phyloP scores from a whole-genome alignment of 1,140 invertebrate species.

The Heliothis subflexa region DNA sequence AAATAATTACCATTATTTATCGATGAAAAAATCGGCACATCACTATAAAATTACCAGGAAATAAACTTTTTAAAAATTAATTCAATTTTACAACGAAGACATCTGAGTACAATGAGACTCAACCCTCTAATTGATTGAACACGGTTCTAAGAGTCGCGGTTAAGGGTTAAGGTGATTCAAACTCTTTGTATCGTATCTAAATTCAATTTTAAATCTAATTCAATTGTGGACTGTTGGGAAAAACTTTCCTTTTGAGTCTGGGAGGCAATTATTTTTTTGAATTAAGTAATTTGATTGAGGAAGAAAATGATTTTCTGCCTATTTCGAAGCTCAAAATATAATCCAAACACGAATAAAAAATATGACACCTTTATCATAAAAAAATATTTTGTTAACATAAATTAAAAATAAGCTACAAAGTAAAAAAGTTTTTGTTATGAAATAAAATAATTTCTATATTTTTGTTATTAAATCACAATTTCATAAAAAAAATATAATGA shows the following conservation, averaged over 20 bases:
- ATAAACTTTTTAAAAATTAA: slow-evolving; percentile 45
- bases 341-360: too few species aligned
- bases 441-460: background rate
- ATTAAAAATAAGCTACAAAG: too few species aligned
- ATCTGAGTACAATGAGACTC: slow-evolving; percentile 58
- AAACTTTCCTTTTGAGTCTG: slow-evolving; percentile 1
- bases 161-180: slow-evolving; percentile 63
- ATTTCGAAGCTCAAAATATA: too few species aligned
- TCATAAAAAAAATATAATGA: background rate
- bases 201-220: slow-evolving; percentile 63
- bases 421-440: too few species aligned
- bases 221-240: slow-evolving; percentile 50
- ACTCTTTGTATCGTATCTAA: slow-evolving; percentile 60
- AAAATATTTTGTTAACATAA: too few species aligned
- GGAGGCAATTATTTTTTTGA: background rate
- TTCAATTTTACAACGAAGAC: slow-evolving; percentile 64
- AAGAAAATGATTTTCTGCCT: too few species aligned
- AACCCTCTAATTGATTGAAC: slow-evolving; percentile 73
- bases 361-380: too few species aligned
- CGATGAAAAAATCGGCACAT: background rate
- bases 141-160: slow-evolving; percentile 68
- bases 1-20: background rate
- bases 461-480: background rate
- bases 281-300: background rate
- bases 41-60: background rate